A percentile compares a stretch with the other conserved stretches of the same genome.
Conservation (phyloP, 2,888 invertebrate genomes). For the Leptogaster cylindrica region DNA sequence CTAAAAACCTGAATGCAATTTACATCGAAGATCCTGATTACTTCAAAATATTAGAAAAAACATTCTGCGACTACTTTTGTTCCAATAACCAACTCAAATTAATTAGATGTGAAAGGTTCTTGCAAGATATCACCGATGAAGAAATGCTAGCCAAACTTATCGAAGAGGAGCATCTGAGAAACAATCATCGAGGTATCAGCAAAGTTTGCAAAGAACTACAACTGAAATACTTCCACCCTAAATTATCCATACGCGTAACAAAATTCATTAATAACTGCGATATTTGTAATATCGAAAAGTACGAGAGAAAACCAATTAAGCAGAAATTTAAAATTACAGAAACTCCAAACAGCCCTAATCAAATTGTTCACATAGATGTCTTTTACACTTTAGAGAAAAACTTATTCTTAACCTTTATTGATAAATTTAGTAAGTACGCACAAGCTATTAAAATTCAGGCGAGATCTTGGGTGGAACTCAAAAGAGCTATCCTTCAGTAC, state of each 20-base stretch:
- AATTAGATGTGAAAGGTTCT: neutral
- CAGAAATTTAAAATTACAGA: conserved; percentile 25
- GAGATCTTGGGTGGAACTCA: conserved; percentile 10
- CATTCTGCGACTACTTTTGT: too few species aligned
- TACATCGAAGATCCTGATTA: too few species aligned
- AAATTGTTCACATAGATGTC: conserved; percentile 27
- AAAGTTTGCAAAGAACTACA: neutral
- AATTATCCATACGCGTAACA: neutral
- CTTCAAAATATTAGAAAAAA: too few species aligned
- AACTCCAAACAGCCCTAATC: conserved; percentile 6
- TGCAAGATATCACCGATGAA: neutral
- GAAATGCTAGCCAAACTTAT: neutral
- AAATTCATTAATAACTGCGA: conserved; percentile 16
- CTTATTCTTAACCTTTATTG: conserved; percentile 21
- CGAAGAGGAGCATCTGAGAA: neutral
- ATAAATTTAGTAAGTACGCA: conserved; percentile 24
- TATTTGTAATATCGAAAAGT: conserved; percentile 6
- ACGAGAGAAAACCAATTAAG: conserved; percentile 3
- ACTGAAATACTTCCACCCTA: neutral
- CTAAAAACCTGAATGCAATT: too few species aligned
- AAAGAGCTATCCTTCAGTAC: conserved; percentile 21
- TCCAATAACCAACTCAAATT: too few species aligned
- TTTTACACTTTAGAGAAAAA: conserved; percentile 3
- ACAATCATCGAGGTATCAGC: conserved; percentile 4
- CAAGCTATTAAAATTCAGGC: conserved; percentile 7